Conservation (phyloP, 1,140 invertebrate genomes). For the Zaprionus gabonicus region DNA sequence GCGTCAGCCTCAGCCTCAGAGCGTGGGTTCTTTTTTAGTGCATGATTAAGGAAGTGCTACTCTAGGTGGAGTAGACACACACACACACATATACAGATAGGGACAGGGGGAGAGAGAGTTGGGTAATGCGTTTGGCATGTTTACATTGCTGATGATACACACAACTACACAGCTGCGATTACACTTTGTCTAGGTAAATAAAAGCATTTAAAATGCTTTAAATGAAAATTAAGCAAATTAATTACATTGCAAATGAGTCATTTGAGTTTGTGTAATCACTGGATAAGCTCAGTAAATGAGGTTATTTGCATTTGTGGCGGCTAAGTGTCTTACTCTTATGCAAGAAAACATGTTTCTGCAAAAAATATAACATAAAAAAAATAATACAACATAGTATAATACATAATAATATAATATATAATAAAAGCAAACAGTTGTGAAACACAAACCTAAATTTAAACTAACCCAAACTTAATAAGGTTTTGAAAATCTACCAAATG, state of each 20-base stretch:
- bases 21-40: slow-evolving; percentile 32
- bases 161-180: slow-evolving; percentile 6
- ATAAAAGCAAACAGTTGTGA: too few relatives aligned
- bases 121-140: slow-evolving; percentile 12
- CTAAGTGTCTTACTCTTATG: background rate
- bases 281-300: too few relatives aligned
- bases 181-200: slow-evolving; percentile 15
- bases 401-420: too few relatives aligned
- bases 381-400: too few relatives aligned
- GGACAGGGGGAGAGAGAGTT: background rate
- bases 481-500: too few relatives aligned
- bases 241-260: slow-evolving; percentile 12
- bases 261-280: background rate
- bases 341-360: too few relatives aligned
- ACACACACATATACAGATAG: background rate
- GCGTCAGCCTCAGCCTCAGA: background rate
- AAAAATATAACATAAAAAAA: too few relatives aligned
- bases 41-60: slow-evolving; percentile 39
- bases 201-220: slow-evolving; percentile 11
- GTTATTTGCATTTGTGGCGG: too few relatives aligned
- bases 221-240: slow-evolving; percentile 7
- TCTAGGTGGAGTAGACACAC: slow-evolving; percentile 3
- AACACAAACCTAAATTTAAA: too few relatives aligned
- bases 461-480: too few relatives aligned
- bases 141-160: slow-evolving; percentile 2